phyloP scores from a whole-genome alignment of 2,113 vertebrate genomes.

The Ameiurus melas region DNA sequence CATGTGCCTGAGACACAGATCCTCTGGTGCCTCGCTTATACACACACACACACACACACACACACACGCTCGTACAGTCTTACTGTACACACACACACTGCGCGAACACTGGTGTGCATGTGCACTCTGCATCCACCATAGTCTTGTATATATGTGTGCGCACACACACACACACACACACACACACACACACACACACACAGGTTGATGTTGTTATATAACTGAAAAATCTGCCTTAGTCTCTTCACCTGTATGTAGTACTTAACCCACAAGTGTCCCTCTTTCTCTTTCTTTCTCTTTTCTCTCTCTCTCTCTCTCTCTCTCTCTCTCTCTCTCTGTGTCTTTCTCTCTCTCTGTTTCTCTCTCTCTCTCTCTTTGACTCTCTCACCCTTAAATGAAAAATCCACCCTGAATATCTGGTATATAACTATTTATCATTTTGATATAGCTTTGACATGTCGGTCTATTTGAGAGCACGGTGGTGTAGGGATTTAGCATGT shows the following conservation, averaged over 20 bases:
- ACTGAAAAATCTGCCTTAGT: slow-evolving; percentile 19
- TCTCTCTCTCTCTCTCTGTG: too few relatives aligned
- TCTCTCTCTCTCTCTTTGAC: neutral
- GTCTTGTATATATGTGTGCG: neutral
- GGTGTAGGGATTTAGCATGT: too few relatives aligned
- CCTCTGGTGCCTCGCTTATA: slow-evolving; percentile 16
- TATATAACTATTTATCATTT: too few relatives aligned
- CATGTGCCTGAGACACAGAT: slow-evolving; percentile 42
- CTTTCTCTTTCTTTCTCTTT: slow-evolving; percentile 30
- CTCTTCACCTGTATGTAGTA: slow-evolving; percentile 32
- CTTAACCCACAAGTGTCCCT: slow-evolving; percentile 3
- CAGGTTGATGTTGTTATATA: slow-evolving; percentile 42
- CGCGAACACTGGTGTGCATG: neutral
- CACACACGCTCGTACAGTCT: slow-evolving; percentile 10
- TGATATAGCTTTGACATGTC: neutral
- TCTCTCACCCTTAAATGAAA: slow-evolving; percentile 5
- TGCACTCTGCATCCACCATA: neutral
- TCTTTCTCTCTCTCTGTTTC: too few relatives aligned
- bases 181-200: slow-evolving; percentile 31
- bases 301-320: too few relatives aligned
- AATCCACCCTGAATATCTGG: neutral
- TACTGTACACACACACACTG: slow-evolving; percentile 22
- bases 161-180: neutral
- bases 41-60: slow-evolving; percentile 17
- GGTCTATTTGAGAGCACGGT: neutral